phyloP scores from a whole-genome alignment of 2,888 invertebrate species.

The Azorinus chamasolen region DNA sequence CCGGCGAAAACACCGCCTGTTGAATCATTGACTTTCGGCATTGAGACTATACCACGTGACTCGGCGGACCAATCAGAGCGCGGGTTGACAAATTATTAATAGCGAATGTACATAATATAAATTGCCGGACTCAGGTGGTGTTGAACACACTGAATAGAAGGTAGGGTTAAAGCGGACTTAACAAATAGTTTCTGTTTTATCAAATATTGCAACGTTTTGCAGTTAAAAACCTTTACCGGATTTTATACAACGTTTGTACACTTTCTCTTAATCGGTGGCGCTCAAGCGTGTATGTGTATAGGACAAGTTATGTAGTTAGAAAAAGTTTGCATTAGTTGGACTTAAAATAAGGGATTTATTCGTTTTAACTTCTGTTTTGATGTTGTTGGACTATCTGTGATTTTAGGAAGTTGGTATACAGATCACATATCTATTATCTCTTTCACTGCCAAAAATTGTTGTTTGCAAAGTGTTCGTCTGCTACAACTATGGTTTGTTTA shows the following conservation, averaged over 20 bases:
- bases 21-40: constrained; percentile 50
- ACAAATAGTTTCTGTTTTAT: not conserved
- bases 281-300: not conserved
- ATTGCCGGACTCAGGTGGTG: constrained; percentile 57
- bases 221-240: not conserved
- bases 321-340: too few relatives aligned
- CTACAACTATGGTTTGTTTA: too few relatives aligned
- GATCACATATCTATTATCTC: too few relatives aligned
- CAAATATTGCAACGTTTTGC: constrained; percentile 11
- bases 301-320: constrained; percentile 3
- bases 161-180: constrained; percentile 2
- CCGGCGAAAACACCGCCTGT: constrained; percentile 50
- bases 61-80: constrained; percentile 48
- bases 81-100: constrained; percentile 53
- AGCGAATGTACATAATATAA: constrained; percentile 67
- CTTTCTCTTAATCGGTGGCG: too few relatives aligned
- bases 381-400: too few relatives aligned
- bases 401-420: too few relatives aligned
- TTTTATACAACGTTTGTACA: too few relatives aligned
- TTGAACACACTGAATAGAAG: constrained; percentile 46
- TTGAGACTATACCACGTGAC: constrained; percentile 55
- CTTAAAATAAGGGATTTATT: too few relatives aligned
- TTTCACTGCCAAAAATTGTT: too few relatives aligned
- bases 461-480: too few relatives aligned
- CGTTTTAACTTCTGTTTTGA: too few relatives aligned